These are phyloP conservation scores for Alviniconcha marisindica DNA, from an alignment of 1,140 invertebrate genomes.

Conservation along the genomic window DNA sequence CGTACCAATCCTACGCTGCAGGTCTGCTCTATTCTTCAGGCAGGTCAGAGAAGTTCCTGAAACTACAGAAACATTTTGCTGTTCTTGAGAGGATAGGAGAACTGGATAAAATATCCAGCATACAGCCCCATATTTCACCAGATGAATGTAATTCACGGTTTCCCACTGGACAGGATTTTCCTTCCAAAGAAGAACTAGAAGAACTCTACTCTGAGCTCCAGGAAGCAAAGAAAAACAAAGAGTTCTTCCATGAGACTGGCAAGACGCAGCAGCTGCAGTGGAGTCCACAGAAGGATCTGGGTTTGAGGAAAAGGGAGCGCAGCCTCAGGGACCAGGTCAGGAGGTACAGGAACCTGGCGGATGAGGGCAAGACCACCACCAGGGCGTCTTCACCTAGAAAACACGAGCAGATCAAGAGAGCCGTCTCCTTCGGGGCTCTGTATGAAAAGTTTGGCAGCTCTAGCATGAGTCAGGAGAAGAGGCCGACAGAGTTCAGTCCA, in stretches of 20 bases:
- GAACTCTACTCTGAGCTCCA: conserved; percentile 87
- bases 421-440: conserved; percentile 43
- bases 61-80: conserved; percentile 90
- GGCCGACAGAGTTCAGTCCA: not conserved
- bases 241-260: conserved; percentile 87
- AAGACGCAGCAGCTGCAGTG: conserved; percentile 85
- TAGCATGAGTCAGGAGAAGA: not conserved
- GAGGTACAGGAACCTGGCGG: not conserved
- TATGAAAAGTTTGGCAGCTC: conserved; percentile 26
- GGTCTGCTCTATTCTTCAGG: conserved; percentile 85
- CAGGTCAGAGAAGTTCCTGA: conserved; percentile 88
- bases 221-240: conserved; percentile 87
- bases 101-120: conserved; percentile 85
- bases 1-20: conserved; percentile 74
- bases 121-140: conserved; percentile 81
- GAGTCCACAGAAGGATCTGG: conserved; percentile 83
- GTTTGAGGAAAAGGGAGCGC: conserved; percentile 80
- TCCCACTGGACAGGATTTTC: conserved; percentile 80
- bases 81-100: conserved; percentile 91
- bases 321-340: conserved; percentile 19
- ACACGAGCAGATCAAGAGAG: conserved; percentile 23
- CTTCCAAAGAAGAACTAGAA: conserved; percentile 88
- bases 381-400: too few species aligned
- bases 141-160: not conserved
- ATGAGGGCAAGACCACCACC: not conserved